These are phyloP conservation scores for Plectrocnemia conspersa DNA, from an alignment of 1,140 invertebrate species.

Conservation along the genomic window DNA sequence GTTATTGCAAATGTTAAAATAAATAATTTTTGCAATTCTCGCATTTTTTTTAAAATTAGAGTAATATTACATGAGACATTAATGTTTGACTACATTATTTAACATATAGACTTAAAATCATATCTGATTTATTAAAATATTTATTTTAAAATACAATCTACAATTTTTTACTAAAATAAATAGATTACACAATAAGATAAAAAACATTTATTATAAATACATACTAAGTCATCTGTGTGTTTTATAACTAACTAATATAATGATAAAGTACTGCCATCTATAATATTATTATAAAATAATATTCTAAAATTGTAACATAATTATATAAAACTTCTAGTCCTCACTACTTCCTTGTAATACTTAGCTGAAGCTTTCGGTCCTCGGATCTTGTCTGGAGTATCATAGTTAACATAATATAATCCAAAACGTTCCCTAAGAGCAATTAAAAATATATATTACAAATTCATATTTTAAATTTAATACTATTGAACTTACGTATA, in stretches of 20 bases:
- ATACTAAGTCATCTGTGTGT: constrained; percentile 45
- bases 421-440: constrained; percentile 35
- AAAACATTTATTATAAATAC: constrained; percentile 51
- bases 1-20: not conserved
- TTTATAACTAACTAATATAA: constrained; percentile 24
- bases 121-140: too few species aligned
- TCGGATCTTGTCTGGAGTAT: constrained; percentile 19
- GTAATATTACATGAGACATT: constrained; percentile 42
- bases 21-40: not conserved
- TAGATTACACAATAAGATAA: too few species aligned
- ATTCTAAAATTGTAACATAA: not conserved
- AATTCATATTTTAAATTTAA: constrained; percentile 6
- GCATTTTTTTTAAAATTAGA: constrained; percentile 47
- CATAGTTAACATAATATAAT: constrained; percentile 31
- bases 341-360: constrained; percentile 33
- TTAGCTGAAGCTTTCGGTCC: constrained; percentile 32
- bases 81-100: constrained; percentile 34
- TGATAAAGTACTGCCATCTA: constrained; percentile 25
- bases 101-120: constrained; percentile 44
- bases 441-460: not conserved
- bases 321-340: constrained; percentile 23
- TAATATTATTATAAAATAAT: not conserved
- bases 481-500: constrained; percentile 28
- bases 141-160: too few species aligned
- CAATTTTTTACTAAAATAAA: too few species aligned